phyloP scores from a whole-genome alignment of 2,797 vertebrate genomes.

The Mormyrus hasselquistii region DNA sequence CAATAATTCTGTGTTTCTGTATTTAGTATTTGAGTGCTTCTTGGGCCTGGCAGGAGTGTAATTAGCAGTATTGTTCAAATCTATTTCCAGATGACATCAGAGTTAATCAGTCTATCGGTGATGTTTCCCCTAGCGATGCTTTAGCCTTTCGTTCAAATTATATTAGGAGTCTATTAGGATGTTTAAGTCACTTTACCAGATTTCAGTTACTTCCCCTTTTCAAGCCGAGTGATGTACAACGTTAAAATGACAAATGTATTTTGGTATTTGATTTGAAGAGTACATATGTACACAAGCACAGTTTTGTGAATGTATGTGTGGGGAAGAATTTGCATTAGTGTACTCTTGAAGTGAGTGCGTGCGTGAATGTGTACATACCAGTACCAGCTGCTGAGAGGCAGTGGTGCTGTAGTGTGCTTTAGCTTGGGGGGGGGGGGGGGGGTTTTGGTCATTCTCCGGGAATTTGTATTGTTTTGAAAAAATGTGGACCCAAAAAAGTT shows the following conservation, averaged over 20 bases:
- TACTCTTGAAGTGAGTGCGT: slow-evolving; percentile 5
- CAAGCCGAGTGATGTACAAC: not conserved
- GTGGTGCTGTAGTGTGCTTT: slow-evolving; percentile 12
- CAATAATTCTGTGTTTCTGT: not conserved
- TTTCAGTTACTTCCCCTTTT: not conserved
- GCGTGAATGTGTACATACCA: slow-evolving; percentile 7
- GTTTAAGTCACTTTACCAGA: not conserved
- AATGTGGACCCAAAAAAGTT: too few species aligned
- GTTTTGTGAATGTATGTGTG: slow-evolving; percentile 12
- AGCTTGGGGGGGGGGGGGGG: slow-evolving; percentile 25
- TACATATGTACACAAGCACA: slow-evolving; percentile 35
- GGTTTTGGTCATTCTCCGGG: slow-evolving; percentile 33
- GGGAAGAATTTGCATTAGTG: not conserved
- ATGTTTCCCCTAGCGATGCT: not conserved
- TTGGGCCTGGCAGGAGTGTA: not conserved
- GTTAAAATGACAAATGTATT: not conserved
- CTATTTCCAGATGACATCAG: not conserved
- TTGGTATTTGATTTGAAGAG: slow-evolving; percentile 2
- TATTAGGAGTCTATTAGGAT: not conserved
- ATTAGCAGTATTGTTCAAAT: slow-evolving; percentile 15
- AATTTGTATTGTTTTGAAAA: slow-evolving; percentile 41
- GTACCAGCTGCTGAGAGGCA: slow-evolving; percentile 5
- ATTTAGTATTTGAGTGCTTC: slow-evolving; percentile 9
- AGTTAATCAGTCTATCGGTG: not conserved
- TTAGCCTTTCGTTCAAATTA: not conserved